Conservation (phyloP, 2,113 vertebrate species). For the Lepisosteus osseus region DNA sequence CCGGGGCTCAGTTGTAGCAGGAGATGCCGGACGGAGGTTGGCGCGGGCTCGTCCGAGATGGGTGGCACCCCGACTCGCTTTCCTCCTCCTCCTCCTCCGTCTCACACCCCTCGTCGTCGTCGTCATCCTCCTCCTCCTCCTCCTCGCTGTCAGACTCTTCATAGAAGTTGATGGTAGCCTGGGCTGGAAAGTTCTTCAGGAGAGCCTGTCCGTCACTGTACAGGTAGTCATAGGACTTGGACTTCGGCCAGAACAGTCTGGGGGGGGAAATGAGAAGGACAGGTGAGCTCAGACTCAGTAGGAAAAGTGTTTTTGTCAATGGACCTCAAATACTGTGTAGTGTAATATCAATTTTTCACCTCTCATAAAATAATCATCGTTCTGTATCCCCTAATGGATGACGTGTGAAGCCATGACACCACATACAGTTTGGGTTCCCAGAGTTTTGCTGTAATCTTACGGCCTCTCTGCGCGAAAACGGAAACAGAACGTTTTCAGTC, state of each 20-base stretch:
- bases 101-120: slow-evolving; percentile 50
- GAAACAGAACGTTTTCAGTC: too few species aligned
- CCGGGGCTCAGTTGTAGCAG: slow-evolving; percentile 38
- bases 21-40: slow-evolving; percentile 36
- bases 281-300: not conserved
- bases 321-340: too few species aligned
- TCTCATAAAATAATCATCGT: too few species aligned
- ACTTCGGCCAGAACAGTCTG: slow-evolving; percentile 81
- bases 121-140: slow-evolving; percentile 52
- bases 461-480: too few species aligned
- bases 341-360: too few species aligned
- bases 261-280: not conserved
- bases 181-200: slow-evolving; percentile 74
- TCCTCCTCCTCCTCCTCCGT: slow-evolving; percentile 35
- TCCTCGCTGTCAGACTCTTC: slow-evolving; percentile 66
- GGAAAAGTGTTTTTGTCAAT: too few species aligned
- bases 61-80: not conserved
- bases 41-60: not conserved
- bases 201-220: slow-evolving; percentile 71
- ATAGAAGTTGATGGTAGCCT: slow-evolving; percentile 80
- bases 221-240: slow-evolving; percentile 76
- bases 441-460: too few species aligned
- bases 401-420: too few species aligned
- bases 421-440: too few species aligned
- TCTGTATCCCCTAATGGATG: too few species aligned